Base-by-base conservation (phyloP, 2,797 vertebrate species). In the Amblyopsis hoosieri region DNA sequence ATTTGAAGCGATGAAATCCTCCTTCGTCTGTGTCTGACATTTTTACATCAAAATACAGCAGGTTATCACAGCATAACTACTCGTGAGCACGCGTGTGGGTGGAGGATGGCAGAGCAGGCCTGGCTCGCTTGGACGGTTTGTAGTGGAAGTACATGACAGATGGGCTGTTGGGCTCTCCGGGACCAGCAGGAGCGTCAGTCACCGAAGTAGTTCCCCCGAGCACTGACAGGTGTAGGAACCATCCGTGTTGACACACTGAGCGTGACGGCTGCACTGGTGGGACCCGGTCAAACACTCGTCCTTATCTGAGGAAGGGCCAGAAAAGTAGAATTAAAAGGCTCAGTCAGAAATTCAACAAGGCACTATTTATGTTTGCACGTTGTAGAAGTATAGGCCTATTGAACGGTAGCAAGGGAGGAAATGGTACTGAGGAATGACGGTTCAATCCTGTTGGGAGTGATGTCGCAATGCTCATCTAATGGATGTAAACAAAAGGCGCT, bases 161-260 rank as follows among this genome's bases (percentile, higher is more conserved):
- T 82, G 78, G 88, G 83, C 82, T 73, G 85, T 12, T 64, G 68
- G 64, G 80, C 85, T 77, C 76, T 90, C 81, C 70, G 79, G 78
- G 83, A 85, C 84, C 74, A 57, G 85, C 92, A 92, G 86, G 81
- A 89, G 78, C 51, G 81, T 62, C 90, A 87, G 6, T 90, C 85
- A 59, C 90, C 87, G 3, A 55, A 62, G 69, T 83, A 89, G 67
- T 68, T 72, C 53, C 85, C 23, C 78, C 66, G 67, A 76, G 80
- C 92, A 92, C 29, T 57, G 84, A 77, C 90, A 92, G 74, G 75
- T 87, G 82, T 91, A 90, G 45, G 86, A 91, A 63, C 89, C 89
- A 66, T 86, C 81, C 66, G 82, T 88, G 89, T 92, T 92, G 79
- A 91, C 56, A 73, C 90, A 91, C 42, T 10, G 80, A 60, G 90